Conservation (phyloP, 2,797 vertebrate species). For the Muscicapa comitata region DNA sequence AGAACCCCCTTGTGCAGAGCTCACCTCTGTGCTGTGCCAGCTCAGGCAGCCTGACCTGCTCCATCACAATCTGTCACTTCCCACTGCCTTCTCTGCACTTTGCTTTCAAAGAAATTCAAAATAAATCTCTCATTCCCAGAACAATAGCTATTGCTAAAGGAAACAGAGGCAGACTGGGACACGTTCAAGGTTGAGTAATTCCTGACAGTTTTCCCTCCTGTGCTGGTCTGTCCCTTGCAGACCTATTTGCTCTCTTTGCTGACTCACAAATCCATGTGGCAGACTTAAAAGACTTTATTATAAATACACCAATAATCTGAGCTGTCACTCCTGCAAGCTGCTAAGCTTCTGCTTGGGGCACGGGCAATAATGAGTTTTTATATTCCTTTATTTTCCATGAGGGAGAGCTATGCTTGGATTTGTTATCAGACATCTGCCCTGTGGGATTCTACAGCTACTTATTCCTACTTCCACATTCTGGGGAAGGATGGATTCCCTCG, state of each 20-base stretch:
- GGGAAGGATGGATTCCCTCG: neutral
- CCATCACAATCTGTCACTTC: neutral
- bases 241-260: slow-evolving; percentile 34
- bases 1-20: neutral
- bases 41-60: neutral
- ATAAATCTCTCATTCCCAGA: neutral
- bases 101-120: neutral
- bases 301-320: slow-evolving; percentile 61
- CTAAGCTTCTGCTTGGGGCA: slow-evolving; percentile 29
- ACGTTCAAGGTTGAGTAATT: neutral
- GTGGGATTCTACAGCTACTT: neutral
- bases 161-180: neutral
- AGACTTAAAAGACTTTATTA: slow-evolving; percentile 55
- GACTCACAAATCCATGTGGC: slow-evolving; percentile 56
- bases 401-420: neutral
- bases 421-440: neutral
- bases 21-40: neutral
- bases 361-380: neutral
- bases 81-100: neutral
- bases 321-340: neutral
- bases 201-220: neutral
- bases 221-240: neutral
- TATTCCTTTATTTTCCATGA: slow-evolving; percentile 16
- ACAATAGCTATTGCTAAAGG: neutral
- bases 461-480: neutral